A percentile compares a stretch with the other conserved stretches of the same genome.
Evolutionary conservation across 2,113 vertebrate species (phyloP).

Genomic region (Lamprotornis superbus): DNA sequence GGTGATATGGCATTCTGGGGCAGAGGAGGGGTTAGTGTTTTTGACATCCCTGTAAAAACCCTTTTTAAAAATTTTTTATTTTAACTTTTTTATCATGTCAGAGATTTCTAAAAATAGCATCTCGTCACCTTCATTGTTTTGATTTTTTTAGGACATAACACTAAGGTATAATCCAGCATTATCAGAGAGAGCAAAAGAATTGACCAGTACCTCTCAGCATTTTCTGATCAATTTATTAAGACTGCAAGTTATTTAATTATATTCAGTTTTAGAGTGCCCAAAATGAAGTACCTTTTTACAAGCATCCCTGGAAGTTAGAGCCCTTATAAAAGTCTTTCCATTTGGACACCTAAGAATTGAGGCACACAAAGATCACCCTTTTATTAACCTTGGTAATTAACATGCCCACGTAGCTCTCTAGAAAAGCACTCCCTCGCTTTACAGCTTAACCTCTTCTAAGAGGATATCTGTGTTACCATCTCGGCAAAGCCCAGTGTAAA

Average conservation of each 20-base stretch:
- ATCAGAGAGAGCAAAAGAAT: neutral
- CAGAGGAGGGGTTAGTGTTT: neutral
- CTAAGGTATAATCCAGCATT: neutral
- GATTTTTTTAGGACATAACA: neutral
- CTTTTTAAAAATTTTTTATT: neutral
- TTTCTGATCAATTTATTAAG: neutral
- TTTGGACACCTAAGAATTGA: neutral
- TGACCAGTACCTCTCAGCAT: neutral
- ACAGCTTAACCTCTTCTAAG: neutral
- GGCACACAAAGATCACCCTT: neutral
- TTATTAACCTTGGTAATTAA: conserved; percentile 16
- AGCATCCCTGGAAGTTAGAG: neutral
- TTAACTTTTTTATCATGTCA: neutral
- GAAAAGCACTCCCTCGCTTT: neutral
- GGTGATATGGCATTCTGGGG: neutral
- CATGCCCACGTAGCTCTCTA: neutral
- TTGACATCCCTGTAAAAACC: neutral
- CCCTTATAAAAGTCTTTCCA: neutral
- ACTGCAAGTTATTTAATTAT: neutral
- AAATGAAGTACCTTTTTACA: neutral
- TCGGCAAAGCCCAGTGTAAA: neutral
- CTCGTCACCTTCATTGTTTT: neutral
- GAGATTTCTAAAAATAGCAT: neutral
- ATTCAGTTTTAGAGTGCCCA: neutral
- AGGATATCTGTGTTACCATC: neutral